phyloP scores from a whole-genome alignment of 2,797 vertebrate species.

The Pangasius krempfi region DNA sequence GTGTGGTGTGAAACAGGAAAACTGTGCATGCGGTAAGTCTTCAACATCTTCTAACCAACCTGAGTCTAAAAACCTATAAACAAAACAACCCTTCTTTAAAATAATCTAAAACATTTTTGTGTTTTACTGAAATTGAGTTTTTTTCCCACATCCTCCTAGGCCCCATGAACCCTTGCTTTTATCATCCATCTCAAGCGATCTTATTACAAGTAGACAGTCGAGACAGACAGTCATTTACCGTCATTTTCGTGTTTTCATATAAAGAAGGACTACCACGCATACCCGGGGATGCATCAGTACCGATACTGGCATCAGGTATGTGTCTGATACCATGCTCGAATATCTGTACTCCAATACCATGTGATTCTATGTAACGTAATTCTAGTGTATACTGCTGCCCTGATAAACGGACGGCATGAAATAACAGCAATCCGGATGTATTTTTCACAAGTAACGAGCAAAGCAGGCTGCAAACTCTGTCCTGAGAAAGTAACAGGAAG shows the following conservation, averaged over 20 bases:
- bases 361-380: background rate
- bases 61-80: background rate
- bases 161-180: background rate
- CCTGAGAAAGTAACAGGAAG: background rate
- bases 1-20: background rate
- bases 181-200: background rate
- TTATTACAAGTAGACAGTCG: no score
- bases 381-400: background rate
- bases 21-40: background rate
- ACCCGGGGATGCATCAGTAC: background rate
- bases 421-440: constrained; percentile 1
- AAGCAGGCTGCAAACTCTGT: background rate
- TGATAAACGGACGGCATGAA: background rate
- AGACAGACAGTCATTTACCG: background rate
- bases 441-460: background rate
- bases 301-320: background rate
- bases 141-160: background rate
- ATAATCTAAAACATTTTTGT: background rate
- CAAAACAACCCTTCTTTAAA: background rate
- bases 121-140: background rate
- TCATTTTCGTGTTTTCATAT: background rate
- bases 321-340: background rate
- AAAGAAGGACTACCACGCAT: background rate
- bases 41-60: background rate
- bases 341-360: background rate